Base-by-base conservation (phyloP, 92 coral and sea anemone species). In the Bergia sp. region DNA sequence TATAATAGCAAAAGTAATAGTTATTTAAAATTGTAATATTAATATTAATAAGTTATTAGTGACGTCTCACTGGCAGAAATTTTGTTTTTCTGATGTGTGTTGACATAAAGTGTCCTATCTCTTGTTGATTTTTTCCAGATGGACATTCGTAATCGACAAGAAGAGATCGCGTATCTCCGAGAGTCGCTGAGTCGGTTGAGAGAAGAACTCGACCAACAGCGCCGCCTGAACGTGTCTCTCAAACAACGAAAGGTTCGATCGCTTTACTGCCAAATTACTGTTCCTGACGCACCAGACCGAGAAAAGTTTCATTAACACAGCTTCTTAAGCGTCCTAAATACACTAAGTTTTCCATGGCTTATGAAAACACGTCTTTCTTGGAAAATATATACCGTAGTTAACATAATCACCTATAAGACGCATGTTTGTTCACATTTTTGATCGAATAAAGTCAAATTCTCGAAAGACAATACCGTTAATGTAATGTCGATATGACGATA, bases 121-220 rank as follows among this genome's bases (percentile, higher is more conserved):
- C 7, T 12, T 53, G 53, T 21, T 16, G 29, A 1, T 18, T 1
- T 38, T 39, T 82, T 76, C 6, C 89, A 94, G 98, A 91, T 93
- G 79, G 98, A 96, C 79, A 95, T 96, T 42, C 94, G 93, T 4
- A 92, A 86, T 80, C 94, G 97, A 38, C 94, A 94, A 55, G 96
- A 93, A 77, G 98, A 96, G 83, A 92, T 95, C 10, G 88, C 93
- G 39, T 94, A 95, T 81, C 93, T 96, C 4, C 94, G 98, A 4
- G 96, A 91, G 76, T 93, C 98, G 5, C 88, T 96, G 90, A 90
- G 89, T 43, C 89, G 98, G 61, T 74, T 91, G 49, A 91, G 98
- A 73, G 98, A 96, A 10, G 98, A 96, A 49, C 90, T 96, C 29
- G 98, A 96, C 86, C 98, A 93, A 82, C 96, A 96, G 58, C 92